phyloP scores from a whole-genome alignment of 2,888 invertebrate genomes.

The Clitarchus hookeri region DNA sequence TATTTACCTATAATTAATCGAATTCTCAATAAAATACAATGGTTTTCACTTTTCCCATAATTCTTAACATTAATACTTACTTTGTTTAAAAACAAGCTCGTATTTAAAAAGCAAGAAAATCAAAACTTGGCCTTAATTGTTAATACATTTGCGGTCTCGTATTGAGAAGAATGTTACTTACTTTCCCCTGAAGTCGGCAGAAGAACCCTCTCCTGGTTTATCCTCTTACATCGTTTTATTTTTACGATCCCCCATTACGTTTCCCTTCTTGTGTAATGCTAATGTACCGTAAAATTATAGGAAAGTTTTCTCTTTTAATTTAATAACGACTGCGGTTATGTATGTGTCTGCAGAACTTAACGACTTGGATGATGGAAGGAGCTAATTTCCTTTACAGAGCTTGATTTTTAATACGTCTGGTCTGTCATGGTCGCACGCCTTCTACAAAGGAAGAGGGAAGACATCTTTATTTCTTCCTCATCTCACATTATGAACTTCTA shows the following conservation, averaged over 20 bases:
- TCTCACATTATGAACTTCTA: neutral
- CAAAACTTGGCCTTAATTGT: too few relatives aligned
- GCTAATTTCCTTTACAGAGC: neutral
- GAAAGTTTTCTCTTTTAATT: constrained; percentile 27
- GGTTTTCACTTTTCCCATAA: too few relatives aligned
- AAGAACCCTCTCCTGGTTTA: neutral
- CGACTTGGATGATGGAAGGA: neutral
- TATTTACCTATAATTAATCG: too few relatives aligned
- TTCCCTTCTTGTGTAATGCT: constrained; percentile 20
- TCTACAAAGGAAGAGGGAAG: neutral
- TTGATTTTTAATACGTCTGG: neutral
- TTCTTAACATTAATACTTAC: too few relatives aligned
- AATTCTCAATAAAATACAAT: too few relatives aligned
- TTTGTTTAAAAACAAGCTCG: too few relatives aligned
- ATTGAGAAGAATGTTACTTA: neutral
- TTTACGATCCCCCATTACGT: constrained; percentile 25
- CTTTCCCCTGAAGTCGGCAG: neutral
- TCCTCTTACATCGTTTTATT: constrained; percentile 19
- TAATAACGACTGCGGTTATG: constrained; percentile 25
- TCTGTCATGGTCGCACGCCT: neutral
- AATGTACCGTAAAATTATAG: constrained; percentile 24
- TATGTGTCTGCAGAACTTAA: constrained; percentile 22
- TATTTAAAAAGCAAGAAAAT: too few relatives aligned
- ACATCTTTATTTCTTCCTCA: neutral
- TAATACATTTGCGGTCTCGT: neutral